Evolutionary conservation across 2,113 vertebrate species (phyloP), one percentile per base, ranked within the genome.

Genomic region (Tauraco erythrolophus): DNA sequence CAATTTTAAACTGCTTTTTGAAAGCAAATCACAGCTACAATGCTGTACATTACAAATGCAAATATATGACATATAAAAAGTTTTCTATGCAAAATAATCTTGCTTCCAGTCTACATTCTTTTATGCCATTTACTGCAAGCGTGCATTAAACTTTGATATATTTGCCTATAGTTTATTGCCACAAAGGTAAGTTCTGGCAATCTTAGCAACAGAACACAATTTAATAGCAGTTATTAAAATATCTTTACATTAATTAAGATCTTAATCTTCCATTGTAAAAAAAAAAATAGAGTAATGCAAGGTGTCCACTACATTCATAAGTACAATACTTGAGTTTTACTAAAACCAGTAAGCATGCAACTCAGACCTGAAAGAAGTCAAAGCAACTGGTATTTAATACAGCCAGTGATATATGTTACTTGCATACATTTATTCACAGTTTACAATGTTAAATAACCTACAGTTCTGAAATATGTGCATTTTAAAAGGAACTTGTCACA

Each of bases 341-440:
- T 92, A 84, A 65, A 95, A 92, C 27, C 57, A 94, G 84, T 84
- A 61, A 96, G 57, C 85, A 96, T 76, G 97, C 95, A 97, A 60
- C 90, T 97, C 48, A 81, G 92, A 94, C 92, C 61, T 39, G 78
- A 94, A 92, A 92, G 50, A 94, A 94, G 65, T 92, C 92, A 95
- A 43, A 90, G 53, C 75, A 96, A 94, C 39, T 88, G 48, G 79
- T 92, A 95, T 80, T 95, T 97, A 95, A 94, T 92, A 94, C n/a
- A 88, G 78, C 69, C 93, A 91, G 51, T 88, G 65, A 95, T 93
- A 93, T 43, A 90, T 35, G 66, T 79, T 89, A 84, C 33, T 94
- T 85, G 94, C 84, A 98, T 91, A 97, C 65, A 88, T 94, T 97
- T 96, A 97, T 98, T 98, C 98, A 98, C 98, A 98, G 98, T 88